Base-by-base conservation (phyloP, 1,140 invertebrate genomes). In the Drosophila rhopaloa region DNA sequence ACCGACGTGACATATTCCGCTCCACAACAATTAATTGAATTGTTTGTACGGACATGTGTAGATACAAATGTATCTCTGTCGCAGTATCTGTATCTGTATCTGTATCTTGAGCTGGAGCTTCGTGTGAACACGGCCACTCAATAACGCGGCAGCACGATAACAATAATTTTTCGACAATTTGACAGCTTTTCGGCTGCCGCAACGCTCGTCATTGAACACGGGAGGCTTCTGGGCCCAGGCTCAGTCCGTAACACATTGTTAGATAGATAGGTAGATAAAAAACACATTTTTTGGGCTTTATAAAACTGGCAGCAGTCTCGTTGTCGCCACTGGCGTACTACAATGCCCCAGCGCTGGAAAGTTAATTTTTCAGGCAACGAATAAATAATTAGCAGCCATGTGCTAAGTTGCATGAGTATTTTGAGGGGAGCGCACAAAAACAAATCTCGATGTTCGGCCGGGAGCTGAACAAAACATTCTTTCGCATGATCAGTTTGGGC, bases 341-440 rank as follows among this genome's bases (percentile, higher is more conserved):
- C 50, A 62, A 55, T 44, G 53, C 38, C 53, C 24, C 44, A 13
- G 44, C 73, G 51, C 76, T 67, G 72, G 72, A 82, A 77, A 90
- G 88, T 90, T 91, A 91, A 91, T 91, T 91, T 91, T 84, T 91
- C 80, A 62, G 81, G 80, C 90, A 91, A 91, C 88, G 88, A 91
- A 91, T 84, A 89, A 84, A 72, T 91, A 91, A 91, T 91, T 91
- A 91, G 79, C 88, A 57, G 51, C 51, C 75, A 76, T 62, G 78
- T 91, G 88, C 78, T 91, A 91, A 91, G 74, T 91, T 88, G 47
- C 59, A 72, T 81, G 73, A 79, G 54, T 73, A 85, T 81, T 90
- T 89, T 63, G 65, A 65, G 67, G 50, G 55, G 54, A 68, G 61
- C 40, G 43, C 24, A 47, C 50, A 65, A 50, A 47, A 67, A 53